These are phyloP conservation scores for Osmoderma eremita DNA, from an alignment of 2,888 invertebrate genomes.

Conservation along the genomic window DNA sequence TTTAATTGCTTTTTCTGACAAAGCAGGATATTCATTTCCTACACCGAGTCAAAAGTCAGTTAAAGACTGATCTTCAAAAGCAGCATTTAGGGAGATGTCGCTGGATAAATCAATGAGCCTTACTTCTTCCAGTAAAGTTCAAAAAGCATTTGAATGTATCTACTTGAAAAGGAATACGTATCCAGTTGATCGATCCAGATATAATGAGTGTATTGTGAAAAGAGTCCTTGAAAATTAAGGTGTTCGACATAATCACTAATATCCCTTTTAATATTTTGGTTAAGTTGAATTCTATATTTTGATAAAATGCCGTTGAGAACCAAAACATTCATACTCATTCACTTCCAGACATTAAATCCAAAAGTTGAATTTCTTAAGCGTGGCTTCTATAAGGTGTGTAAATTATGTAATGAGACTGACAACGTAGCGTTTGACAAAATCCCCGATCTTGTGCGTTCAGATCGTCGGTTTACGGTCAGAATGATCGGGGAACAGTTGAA, in stretches of 20 bases:
- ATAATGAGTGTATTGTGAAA: not conserved
- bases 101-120: not conserved
- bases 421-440: no score
- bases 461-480: no score
- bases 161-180: not conserved
- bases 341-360: not conserved
- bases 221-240: not conserved
- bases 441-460: no score
- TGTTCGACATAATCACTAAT: no score
- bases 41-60: not conserved
- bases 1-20: not conserved
- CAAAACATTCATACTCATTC: not conserved
- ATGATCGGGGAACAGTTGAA: no score
- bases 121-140: not conserved
- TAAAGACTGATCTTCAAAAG: not conserved
- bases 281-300: no score
- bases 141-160: not conserved
- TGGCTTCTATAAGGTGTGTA: no score
- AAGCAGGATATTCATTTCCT: not conserved
- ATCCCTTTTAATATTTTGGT: no score
- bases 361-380: constrained; percentile 1
- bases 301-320: no score
- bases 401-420: no score
- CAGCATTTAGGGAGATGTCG: not conserved
- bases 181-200: not conserved